phyloP scores from a whole-genome alignment of 2,888 invertebrate species.

The Drosophila neonasuta region DNA sequence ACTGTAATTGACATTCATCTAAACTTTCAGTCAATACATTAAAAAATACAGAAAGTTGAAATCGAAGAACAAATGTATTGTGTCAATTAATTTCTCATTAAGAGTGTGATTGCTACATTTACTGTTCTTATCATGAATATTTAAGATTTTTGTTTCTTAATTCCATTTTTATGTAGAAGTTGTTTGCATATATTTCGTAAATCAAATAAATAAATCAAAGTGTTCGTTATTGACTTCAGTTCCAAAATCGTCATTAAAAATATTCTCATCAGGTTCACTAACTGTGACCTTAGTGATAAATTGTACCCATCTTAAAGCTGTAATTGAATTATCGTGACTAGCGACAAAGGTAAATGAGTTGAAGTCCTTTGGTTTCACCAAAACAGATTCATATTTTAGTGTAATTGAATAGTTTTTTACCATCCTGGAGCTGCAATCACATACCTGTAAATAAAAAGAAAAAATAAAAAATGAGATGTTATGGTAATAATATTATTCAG shows the following conservation, averaged over 20 bases:
- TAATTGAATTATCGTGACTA: background rate
- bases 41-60: too few relatives aligned
- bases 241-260: too few relatives aligned
- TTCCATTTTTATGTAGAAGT: too few relatives aligned
- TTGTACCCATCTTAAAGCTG: background rate
- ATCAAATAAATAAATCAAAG: too few relatives aligned
- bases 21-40: too few relatives aligned
- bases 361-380: background rate
- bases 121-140: background rate
- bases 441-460: slow-evolving; percentile 44
- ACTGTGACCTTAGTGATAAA: background rate
- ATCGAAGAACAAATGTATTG: background rate
- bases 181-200: too few relatives aligned
- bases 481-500: background rate
- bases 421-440: background rate
- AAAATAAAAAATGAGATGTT: slow-evolving; percentile 7
- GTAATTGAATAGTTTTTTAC: too few relatives aligned
- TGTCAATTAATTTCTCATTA: background rate
- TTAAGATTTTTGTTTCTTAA: background rate
- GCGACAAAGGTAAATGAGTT: background rate
- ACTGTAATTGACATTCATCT: too few relatives aligned
- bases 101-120: background rate
- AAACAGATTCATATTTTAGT: background rate
- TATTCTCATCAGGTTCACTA: background rate
- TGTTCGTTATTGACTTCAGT: too few relatives aligned